These are phyloP conservation scores for Zaprionus nigranus DNA, from an alignment of 1,140 invertebrate genomes.

Conservation along the genomic window DNA sequence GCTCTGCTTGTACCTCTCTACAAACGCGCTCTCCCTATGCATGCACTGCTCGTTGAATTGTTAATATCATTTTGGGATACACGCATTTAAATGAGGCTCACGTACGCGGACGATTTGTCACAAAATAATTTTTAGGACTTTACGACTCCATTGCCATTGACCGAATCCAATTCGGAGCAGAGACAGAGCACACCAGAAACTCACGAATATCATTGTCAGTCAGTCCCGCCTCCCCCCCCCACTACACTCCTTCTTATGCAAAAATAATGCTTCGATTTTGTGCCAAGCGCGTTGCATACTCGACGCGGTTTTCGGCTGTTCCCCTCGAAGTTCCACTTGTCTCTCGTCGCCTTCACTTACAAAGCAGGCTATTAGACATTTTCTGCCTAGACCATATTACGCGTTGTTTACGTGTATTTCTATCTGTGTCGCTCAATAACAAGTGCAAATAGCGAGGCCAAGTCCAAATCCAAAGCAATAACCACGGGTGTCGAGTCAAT, in stretches of 20 bases:
- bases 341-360: conserved; percentile 46
- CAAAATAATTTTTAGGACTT: conserved; percentile 85
- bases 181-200: background rate
- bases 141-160: conserved; percentile 78
- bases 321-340: background rate
- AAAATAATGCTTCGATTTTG: conserved; percentile 62
- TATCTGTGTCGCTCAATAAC: conserved; percentile 49
- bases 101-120: conserved; percentile 84
- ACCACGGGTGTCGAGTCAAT: conserved; percentile 45
- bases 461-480: conserved; percentile 27
- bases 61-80: conserved; percentile 74
- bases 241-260: conserved; percentile 19
- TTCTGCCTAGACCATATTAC: conserved; percentile 1
- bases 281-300: conserved; percentile 54
- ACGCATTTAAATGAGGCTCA: conserved; percentile 84
- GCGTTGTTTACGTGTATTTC: conserved; percentile 53
- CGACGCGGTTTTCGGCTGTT: conserved; percentile 22
- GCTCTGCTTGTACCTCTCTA: too few species aligned
- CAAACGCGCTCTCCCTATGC: conserved; percentile 19
- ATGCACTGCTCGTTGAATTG: conserved; percentile 67
- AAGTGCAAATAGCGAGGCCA: conserved; percentile 33
- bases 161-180: conserved; percentile 41
- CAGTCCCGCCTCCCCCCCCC: background rate
- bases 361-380: conserved; percentile 13
- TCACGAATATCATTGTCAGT: conserved; percentile 59